phyloP scores from a whole-genome alignment of 2,888 invertebrate species.

The Caenorhabditis virilis region DNA sequence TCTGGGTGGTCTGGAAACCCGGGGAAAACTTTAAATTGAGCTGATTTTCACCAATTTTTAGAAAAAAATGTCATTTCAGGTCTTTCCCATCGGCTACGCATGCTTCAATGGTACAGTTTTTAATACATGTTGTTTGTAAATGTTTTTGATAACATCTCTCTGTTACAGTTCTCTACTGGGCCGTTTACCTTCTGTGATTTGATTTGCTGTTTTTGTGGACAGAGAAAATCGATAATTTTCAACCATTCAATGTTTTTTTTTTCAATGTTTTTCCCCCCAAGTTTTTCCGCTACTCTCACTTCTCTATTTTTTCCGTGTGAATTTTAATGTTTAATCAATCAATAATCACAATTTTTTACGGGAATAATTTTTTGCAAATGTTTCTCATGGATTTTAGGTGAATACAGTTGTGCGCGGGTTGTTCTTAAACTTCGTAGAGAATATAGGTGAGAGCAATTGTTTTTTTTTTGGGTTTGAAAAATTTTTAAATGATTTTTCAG shows the following conservation, averaged over 20 bases:
- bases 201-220: too few species aligned
- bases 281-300: neutral
- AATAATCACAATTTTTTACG: neutral
- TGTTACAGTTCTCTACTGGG: conserved; percentile 67
- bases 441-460: conserved; percentile 56
- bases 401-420: conserved; percentile 67
- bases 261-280: neutral
- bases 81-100: conserved; percentile 67
- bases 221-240: too few species aligned
- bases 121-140: neutral
- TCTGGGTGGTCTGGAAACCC: too few species aligned
- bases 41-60: too few species aligned
- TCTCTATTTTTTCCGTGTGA: neutral
- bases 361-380: conserved; percentile 16
- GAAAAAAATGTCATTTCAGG: conserved; percentile 47
- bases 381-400: too few species aligned
- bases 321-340: neutral
- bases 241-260: conserved; percentile 5
- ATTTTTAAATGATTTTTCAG: conserved; percentile 43
- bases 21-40: too few species aligned
- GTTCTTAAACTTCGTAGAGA: conserved; percentile 61
- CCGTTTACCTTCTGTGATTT: conserved; percentile 71
- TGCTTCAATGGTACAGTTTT: conserved; percentile 61
- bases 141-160: neutral
- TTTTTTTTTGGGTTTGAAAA: neutral